These are phyloP conservation scores for Petrolisthes manimaculis DNA, from an alignment of 2,888 invertebrate genomes.

Conservation along the genomic window DNA sequence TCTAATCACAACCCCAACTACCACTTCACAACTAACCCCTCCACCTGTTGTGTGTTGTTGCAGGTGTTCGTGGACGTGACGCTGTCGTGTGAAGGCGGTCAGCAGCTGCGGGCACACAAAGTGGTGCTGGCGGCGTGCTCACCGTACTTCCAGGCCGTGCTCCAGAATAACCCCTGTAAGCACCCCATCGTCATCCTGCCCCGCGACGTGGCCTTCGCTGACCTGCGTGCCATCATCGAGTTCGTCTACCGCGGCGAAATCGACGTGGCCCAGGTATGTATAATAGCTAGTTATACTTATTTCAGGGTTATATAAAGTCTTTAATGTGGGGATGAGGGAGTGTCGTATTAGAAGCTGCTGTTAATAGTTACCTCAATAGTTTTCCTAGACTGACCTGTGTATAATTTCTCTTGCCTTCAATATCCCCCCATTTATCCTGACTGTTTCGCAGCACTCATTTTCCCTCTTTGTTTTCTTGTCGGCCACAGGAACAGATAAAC, in stretches of 20 bases:
- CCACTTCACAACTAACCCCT: neutral
- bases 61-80: constrained; percentile 63
- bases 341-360: too few relatives aligned
- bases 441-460: too few relatives aligned
- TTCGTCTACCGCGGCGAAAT: constrained; percentile 86
- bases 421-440: too few relatives aligned
- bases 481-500: constrained; percentile 81
- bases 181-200: constrained; percentile 72
- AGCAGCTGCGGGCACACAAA: constrained; percentile 66
- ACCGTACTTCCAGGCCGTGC: constrained; percentile 68
- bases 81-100: constrained; percentile 66
- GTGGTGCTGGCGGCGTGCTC: constrained; percentile 67
- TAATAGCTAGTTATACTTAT: too few relatives aligned
- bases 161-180: constrained; percentile 69
- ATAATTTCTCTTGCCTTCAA: too few relatives aligned
- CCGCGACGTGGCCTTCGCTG: constrained; percentile 80
- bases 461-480: too few relatives aligned
- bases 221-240: constrained; percentile 83
- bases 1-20: too few relatives aligned
- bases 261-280: constrained; percentile 82
- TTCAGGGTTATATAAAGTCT: too few relatives aligned
- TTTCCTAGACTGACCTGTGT: too few relatives aligned
- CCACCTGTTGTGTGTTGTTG: neutral
- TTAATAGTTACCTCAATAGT: too few relatives aligned
- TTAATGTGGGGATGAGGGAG: too few relatives aligned